A percentile compares a stretch with the other conserved stretches of the same genome.
Evolutionary conservation across 2,113 vertebrate species (phyloP).

Genomic region (Panthera uncia): DNA sequence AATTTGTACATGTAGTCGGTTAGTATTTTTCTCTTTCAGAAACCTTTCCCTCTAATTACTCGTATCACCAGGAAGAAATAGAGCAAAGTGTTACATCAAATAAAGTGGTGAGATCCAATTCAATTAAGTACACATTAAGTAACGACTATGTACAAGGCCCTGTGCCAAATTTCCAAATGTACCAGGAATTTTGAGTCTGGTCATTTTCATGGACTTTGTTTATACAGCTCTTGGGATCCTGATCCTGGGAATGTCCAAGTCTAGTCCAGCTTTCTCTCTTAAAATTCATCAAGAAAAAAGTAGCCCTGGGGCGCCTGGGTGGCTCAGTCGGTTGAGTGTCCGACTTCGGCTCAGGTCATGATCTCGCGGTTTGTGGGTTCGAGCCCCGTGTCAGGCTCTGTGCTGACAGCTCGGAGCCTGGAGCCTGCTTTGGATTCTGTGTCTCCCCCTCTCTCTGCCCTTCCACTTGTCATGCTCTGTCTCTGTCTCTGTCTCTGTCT

Average conservation of each 20-base stretch:
- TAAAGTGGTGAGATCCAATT: constrained; percentile 15
- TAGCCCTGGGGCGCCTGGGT: not conserved
- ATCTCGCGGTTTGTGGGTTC: no score
- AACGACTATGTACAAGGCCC: not conserved
- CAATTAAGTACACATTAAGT: not conserved
- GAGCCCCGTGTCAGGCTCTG: no score
- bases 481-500: no score
- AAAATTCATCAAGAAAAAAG: not conserved
- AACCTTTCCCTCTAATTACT: not conserved
- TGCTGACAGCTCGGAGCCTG: no score
- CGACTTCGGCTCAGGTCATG: no score
- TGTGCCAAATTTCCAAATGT: not conserved
- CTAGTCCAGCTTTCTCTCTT: not conserved
- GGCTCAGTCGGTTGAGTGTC: no score
- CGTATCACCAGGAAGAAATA: not conserved
- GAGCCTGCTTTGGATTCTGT: no score
- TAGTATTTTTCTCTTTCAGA: not conserved
- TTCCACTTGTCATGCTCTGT: no score
- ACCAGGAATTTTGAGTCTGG: not conserved
- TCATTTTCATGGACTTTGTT: not conserved
- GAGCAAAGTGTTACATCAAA: not conserved
- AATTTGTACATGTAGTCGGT: not conserved
- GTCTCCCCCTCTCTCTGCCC: no score
- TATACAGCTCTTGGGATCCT: not conserved
- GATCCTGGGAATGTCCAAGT: not conserved